Percentiles rank a stretch among this genome's conserved stretches.
phyloP scores from a whole-genome alignment of 2,113 vertebrate species.

The Aegithalos caudatus region DNA sequence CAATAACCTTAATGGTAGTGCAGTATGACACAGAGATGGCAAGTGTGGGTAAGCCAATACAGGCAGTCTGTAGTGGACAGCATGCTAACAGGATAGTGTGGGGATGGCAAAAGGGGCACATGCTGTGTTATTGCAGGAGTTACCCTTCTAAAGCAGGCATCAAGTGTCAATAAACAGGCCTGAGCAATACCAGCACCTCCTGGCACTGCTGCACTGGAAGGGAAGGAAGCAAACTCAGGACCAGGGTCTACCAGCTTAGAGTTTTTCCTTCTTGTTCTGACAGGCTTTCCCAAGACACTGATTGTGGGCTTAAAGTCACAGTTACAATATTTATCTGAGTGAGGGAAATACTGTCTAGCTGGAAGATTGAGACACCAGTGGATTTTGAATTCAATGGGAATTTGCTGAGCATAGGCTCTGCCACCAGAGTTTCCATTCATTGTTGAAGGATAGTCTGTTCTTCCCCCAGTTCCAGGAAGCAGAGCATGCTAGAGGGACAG shows the following conservation, averaged over 20 bases:
- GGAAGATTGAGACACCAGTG: not conserved
- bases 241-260: not conserved
- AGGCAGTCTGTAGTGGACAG: not conserved
- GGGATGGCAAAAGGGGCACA: not conserved
- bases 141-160: not conserved
- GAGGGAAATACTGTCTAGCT: not conserved
- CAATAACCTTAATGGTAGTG: not conserved
- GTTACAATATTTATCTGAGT: not conserved
- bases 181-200: not conserved
- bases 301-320: not conserved
- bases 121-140: not conserved
- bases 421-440: not conserved
- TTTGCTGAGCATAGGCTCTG: not conserved
- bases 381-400: not conserved
- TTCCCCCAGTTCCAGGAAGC: not conserved
- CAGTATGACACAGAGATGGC: not conserved
- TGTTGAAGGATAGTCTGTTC: not conserved
- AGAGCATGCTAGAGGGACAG: not conserved
- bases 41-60: not conserved
- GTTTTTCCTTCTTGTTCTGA: not conserved
- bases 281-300: not conserved
- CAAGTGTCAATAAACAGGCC: not conserved
- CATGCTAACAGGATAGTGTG: not conserved
- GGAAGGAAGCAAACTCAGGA: not conserved
- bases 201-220: not conserved